phyloP scores from a whole-genome alignment of 1,140 invertebrate species.

The Gerris buenoi region DNA sequence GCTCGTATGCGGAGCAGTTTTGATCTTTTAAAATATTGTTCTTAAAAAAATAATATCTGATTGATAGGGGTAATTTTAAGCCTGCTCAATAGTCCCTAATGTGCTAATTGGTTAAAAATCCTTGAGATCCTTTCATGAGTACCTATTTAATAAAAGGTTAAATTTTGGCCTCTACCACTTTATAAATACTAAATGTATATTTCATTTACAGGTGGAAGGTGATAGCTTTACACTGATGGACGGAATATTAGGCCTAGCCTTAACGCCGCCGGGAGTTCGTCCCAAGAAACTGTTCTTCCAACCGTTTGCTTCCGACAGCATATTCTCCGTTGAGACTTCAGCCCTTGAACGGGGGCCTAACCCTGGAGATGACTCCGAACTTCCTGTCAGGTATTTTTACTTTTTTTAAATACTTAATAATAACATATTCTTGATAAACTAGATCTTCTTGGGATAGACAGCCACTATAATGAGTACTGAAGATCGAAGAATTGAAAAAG shows the following conservation, averaged over 20 bases:
- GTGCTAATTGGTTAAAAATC: too few species aligned
- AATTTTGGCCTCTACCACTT: background rate
- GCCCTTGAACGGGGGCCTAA: slow-evolving; percentile 49
- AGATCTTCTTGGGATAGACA: too few species aligned
- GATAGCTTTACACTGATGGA: slow-evolving; percentile 59
- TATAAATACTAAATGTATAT: background rate
- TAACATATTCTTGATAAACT: too few species aligned
- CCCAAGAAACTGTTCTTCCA: slow-evolving; percentile 47
- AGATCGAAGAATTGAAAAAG: too few species aligned
- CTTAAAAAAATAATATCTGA: too few species aligned
- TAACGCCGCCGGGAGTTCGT: slow-evolving; percentile 38
- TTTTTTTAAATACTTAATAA: too few species aligned
- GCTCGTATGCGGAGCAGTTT: too few species aligned
- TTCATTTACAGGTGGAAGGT: slow-evolving; percentile 29
- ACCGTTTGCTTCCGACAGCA: slow-evolving; percentile 58
- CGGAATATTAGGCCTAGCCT: slow-evolving; percentile 57
- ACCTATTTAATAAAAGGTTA: background rate
- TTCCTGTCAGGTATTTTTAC: slow-evolving; percentile 45
- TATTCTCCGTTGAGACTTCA: slow-evolving; percentile 58
- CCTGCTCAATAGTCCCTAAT: too few species aligned
- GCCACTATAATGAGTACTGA: too few species aligned
- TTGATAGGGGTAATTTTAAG: too few species aligned
- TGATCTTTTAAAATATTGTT: too few species aligned
- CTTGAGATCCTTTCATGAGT: too few species aligned
- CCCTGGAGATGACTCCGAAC: slow-evolving; percentile 39